Evolutionary conservation across 2,797 vertebrate species (phyloP), one percentile per base, ranked within the genome.

Genomic region (Hydrocynus forskahlii): DNA sequence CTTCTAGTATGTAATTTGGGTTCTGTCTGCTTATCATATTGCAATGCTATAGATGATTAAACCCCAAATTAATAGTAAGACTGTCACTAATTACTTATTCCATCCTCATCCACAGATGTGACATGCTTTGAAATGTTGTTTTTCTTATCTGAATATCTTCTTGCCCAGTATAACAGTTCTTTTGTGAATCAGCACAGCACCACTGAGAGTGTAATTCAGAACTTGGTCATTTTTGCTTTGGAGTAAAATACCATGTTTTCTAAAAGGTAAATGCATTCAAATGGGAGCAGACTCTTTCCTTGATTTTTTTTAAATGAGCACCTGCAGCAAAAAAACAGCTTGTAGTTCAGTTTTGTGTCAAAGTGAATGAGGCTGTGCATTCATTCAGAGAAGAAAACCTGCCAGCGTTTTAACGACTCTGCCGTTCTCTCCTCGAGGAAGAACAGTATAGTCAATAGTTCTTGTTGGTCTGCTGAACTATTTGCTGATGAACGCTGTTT

Each of bases 31-130:
- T 70, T 78, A 67, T 84, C 60, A 75, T 84, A 74, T 70, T 92
- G 74, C 90, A 92, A 91, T 92, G 90, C 89, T 87, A 90, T 92
- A 90, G 91, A 91, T 93, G 92, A 93, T 94, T 94, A 93, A 91
- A 90, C 90, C 85, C 88, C 90, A 92, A 92, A 94, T 93, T 90
- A 90, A 92, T 88, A 90, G 91, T 91, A 92, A 91, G 91, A 90
- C 90, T 92, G 91, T 91, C 90, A 87, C 91, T 94, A 93, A 93
- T 93, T 91, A 90, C 90, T 89, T 91, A 90, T 92, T 91, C 89
- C 92, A 91, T 89, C 93, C 91, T 92, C 90, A 90, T 91, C 90
- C 89, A 88, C 89, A 88, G 87, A 89, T 88, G 88, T 91, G 90
- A 91, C 90, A 88, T 87, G 87, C 91, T 90, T 89, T 89, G 89